phyloP scores from a whole-genome alignment of 2,113 vertebrate species.

The Thunnus thynnus region DNA sequence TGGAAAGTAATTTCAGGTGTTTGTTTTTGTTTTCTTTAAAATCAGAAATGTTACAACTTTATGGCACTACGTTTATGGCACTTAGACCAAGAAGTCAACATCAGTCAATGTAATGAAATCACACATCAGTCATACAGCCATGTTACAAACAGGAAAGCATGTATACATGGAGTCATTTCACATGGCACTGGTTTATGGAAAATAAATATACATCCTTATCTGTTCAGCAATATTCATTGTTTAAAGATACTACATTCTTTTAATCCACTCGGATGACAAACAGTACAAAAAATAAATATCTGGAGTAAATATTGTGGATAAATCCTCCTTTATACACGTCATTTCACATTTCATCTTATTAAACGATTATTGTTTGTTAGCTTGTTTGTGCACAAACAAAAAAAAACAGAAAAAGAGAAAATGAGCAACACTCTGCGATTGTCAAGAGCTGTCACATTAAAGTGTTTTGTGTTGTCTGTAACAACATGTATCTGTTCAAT shows the following conservation, averaged over 20 bases:
- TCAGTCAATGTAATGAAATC: constrained; percentile 26
- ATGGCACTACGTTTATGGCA: constrained; percentile 64
- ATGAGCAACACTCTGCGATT: constrained; percentile 61
- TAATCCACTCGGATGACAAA: constrained; percentile 25
- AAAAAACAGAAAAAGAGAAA: constrained; percentile 13
- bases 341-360: constrained; percentile 43
- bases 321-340: constrained; percentile 17
- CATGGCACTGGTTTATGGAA: constrained; percentile 53
- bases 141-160: constrained; percentile 46
- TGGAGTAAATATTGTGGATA: constrained; percentile 23
- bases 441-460: constrained; percentile 73
- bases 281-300: constrained; percentile 56
- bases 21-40: constrained; percentile 16
- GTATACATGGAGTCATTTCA: constrained; percentile 53
- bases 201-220: constrained; percentile 69
- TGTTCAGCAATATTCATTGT: constrained; percentile 28
- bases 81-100: constrained; percentile 39
- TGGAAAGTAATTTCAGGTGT: neutral
- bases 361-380: constrained; percentile 28
- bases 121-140: constrained; percentile 37
- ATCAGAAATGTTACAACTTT: constrained; percentile 21
- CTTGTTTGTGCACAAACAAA: constrained; percentile 31
- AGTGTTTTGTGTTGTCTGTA: constrained; percentile 59
- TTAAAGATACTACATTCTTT: constrained; percentile 60
- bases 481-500: constrained; percentile 1